phyloP scores from a whole-genome alignment of 2,113 vertebrate species.

The Eira barbara region DNA sequence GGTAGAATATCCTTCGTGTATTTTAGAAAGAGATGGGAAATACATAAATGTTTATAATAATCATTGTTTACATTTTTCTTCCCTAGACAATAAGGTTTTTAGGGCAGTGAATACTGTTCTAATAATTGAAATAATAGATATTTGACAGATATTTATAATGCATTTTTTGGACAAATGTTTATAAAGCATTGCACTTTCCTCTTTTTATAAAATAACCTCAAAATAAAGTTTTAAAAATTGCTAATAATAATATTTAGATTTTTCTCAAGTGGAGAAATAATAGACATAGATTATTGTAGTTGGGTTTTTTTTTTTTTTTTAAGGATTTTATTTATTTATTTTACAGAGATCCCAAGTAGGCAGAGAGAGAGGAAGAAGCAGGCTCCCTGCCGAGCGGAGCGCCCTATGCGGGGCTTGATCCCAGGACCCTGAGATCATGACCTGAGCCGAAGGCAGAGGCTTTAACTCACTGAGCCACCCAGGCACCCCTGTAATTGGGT shows the following conservation, averaged over 20 bases:
- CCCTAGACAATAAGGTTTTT: neutral
- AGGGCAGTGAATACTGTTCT: neutral
- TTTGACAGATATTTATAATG: slow-evolving; percentile 33
- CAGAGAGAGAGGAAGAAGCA: too few species aligned
- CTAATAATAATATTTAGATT: neutral
- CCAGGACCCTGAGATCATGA: too few species aligned
- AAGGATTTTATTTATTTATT: too few species aligned
- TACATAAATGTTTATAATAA: neutral
- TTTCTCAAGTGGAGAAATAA: neutral
- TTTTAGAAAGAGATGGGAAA: slow-evolving; percentile 23
- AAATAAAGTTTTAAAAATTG: neutral
- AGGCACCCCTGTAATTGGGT: neutral
- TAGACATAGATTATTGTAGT: neutral
- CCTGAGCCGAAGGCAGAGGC: too few species aligned
- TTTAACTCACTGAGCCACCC: too few species aligned
- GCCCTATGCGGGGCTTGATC: too few species aligned
- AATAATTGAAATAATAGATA: neutral
- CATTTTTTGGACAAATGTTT: slow-evolving; percentile 30
- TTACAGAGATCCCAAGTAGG: too few species aligned
- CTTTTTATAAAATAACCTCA: slow-evolving; percentile 6
- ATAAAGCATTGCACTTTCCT: neutral
- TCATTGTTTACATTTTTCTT: slow-evolving; percentile 19
- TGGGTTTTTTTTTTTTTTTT: neutral
- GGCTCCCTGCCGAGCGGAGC: too few species aligned
- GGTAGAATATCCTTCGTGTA: slow-evolving; percentile 13